phyloP scores from a whole-genome alignment of 2,888 invertebrate species.

The Steinernema scapterisci region DNA sequence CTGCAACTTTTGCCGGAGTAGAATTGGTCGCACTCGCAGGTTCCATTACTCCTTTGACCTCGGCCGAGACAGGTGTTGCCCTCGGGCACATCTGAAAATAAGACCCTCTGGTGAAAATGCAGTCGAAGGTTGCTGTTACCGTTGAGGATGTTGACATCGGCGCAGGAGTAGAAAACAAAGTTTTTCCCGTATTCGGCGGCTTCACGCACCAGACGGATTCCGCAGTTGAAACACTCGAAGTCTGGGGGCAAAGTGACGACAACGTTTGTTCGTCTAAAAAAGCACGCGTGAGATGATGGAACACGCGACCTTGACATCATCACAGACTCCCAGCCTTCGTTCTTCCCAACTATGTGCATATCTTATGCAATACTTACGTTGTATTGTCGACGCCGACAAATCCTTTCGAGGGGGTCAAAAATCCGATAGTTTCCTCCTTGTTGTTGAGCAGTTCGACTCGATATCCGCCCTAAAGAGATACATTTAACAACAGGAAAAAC shows the following conservation, averaged over 20 bases:
- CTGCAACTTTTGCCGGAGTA: conserved; percentile 83
- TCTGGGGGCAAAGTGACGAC: conserved; percentile 79
- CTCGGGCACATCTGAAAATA: conserved; percentile 70
- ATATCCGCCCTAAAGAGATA: conserved; percentile 81
- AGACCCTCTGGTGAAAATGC: not conserved
- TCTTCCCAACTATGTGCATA: conserved; percentile 67
- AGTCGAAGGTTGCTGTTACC: conserved; percentile 1
- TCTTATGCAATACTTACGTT: conserved; percentile 74
- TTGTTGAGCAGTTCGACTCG: conserved; percentile 84
- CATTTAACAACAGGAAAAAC: not conserved
- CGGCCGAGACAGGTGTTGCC: conserved; percentile 84
- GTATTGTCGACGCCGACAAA: conserved; percentile 80
- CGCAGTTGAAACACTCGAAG: conserved; percentile 86
- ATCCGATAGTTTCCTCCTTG: conserved; percentile 81
- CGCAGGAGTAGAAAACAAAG: conserved; percentile 92
- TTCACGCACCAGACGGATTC: conserved; percentile 84
- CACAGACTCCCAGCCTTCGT: not conserved
- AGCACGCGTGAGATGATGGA: conserved; percentile 8
- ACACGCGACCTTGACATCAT: not conserved
- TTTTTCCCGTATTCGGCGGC: conserved; percentile 85
- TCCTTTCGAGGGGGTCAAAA: conserved; percentile 82
- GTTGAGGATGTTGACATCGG: conserved; percentile 75
- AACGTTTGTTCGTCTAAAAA: conserved; percentile 15
- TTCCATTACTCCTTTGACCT: conserved; percentile 71
- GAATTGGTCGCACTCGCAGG: conserved; percentile 70